Evolutionary conservation across 2,113 vertebrate genomes (phyloP).

Genomic region (Entomyzon cyanotis): DNA sequence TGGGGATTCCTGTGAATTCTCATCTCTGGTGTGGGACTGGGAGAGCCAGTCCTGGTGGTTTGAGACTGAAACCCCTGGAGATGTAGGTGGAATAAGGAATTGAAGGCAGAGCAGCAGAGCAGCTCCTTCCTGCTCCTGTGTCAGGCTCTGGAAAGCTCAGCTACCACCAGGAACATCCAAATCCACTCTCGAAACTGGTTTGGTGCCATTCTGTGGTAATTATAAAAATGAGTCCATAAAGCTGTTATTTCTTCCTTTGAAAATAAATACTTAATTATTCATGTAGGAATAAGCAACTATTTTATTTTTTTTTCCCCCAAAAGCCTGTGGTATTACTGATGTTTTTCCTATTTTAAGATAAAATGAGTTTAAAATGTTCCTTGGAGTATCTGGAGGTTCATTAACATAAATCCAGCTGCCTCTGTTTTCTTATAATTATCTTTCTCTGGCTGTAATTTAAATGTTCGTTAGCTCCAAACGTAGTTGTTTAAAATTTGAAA

Average conservation of each 20-base stretch:
- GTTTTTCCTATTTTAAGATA: neutral
- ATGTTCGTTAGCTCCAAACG: neutral
- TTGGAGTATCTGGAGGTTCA: neutral
- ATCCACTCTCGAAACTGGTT: neutral
- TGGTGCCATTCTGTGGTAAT: neutral
- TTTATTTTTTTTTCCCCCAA: neutral
- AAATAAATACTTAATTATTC: conserved; percentile 34
- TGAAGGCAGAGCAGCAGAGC: neutral
- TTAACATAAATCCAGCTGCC: neutral
- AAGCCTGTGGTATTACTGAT: neutral
- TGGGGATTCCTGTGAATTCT: neutral
- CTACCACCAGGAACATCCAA: neutral
- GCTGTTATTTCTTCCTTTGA: neutral
- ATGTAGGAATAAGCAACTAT: neutral
- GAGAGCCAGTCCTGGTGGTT: neutral
- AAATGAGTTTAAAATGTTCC: conserved; percentile 13
- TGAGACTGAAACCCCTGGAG: neutral
- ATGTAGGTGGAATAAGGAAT: neutral
- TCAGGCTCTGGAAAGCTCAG: neutral
- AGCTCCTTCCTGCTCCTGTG: neutral
- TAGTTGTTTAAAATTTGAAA: neutral
- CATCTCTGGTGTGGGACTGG: neutral
- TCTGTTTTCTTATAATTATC: neutral
- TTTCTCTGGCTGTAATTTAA: neutral
- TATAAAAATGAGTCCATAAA: neutral